phyloP scores from a whole-genome alignment of 2,113 vertebrate species.

The Dicerorhinus sumatrensis region DNA sequence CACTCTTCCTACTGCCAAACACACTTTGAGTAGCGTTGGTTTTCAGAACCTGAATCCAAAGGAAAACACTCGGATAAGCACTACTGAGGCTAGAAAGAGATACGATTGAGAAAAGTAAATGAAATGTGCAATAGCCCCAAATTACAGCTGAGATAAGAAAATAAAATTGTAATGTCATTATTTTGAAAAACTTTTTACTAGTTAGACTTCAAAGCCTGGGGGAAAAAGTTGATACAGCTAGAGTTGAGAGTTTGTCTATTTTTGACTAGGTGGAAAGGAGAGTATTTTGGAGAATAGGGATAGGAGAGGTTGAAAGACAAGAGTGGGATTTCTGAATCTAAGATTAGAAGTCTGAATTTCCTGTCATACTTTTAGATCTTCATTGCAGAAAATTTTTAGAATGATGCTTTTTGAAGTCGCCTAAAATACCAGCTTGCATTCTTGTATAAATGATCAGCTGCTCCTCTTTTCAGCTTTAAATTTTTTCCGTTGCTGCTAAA shows the following conservation, averaged over 20 bases:
- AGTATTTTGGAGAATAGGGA: neutral
- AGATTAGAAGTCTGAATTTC: constrained; percentile 59
- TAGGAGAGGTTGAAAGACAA: neutral
- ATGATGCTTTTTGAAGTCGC: neutral
- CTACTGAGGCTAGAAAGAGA: neutral
- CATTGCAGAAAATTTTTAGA: constrained; percentile 20
- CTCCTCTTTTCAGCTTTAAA: neutral
- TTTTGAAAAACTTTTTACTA: neutral
- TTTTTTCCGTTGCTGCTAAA: neutral
- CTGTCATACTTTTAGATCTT: constrained; percentile 28
- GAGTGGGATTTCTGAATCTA: constrained; percentile 43
- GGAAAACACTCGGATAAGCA: neutral
- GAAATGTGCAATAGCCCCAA: neutral
- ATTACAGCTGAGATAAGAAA: neutral
- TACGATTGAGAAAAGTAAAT: neutral
- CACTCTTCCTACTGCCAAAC: neutral
- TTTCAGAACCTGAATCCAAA: neutral
- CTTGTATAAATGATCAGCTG: constrained; percentile 46
- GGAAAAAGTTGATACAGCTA: neutral
- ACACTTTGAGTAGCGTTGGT: neutral
- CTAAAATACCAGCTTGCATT: constrained; percentile 32
- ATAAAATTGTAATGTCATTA: neutral
- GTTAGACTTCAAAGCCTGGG: neutral
- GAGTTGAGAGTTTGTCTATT: neutral
- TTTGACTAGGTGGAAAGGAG: neutral